Conservation (phyloP, 2,797 vertebrate genomes). For the Paratrypauchen microcephalus region DNA sequence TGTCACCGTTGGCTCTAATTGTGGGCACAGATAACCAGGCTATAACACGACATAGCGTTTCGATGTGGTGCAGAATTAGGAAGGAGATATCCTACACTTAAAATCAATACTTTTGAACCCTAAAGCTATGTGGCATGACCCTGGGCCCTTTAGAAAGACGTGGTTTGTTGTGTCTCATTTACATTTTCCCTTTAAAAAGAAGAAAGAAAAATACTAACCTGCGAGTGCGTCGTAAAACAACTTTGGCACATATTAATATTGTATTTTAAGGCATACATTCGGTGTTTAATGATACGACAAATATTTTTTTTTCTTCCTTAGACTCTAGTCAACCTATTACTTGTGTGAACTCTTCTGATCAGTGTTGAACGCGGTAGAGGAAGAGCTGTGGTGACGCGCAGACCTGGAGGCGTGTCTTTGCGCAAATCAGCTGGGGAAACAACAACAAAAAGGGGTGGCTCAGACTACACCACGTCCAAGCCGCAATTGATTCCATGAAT, state of each 20-base stretch:
- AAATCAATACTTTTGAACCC: background rate
- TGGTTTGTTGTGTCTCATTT: background rate
- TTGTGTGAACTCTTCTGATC: background rate
- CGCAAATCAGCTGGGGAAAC: conserved; percentile 79
- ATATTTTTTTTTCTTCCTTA: background rate
- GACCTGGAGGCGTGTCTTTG: conserved; percentile 65
- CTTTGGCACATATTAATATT: background rate
- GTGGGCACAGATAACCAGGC: fast-evolving
- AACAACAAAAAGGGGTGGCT: conserved; percentile 73
- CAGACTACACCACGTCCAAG: conserved; percentile 19
- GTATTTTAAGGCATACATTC: background rate
- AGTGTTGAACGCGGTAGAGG: conserved; percentile 49
- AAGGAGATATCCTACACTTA: background rate
- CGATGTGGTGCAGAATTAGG: background rate
- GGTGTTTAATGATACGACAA: background rate
- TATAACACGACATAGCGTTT: background rate
- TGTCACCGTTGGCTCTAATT: conserved; percentile 4
- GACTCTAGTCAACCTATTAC: background rate
- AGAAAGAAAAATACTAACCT: background rate
- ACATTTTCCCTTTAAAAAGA: background rate
- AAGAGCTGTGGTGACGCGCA: conserved; percentile 60
- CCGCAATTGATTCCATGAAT: conserved; percentile 32
- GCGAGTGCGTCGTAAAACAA: background rate
- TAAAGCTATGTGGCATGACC: background rate
- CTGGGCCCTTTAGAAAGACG: background rate